Evolutionary conservation across 2,113 vertebrate species (phyloP).

Genomic region (Leptocoma aspasia): DNA sequence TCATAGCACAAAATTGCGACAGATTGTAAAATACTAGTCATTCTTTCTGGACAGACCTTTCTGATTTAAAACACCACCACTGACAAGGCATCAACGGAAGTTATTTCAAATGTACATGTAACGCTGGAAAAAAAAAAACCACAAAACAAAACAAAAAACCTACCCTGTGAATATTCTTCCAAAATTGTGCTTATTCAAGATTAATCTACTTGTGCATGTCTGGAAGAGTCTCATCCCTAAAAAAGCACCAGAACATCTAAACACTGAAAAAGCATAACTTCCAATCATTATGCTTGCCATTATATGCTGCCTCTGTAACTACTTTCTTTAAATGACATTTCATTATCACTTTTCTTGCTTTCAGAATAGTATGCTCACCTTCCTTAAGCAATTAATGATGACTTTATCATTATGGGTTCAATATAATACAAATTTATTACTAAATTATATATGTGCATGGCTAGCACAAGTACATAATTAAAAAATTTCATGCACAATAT

Average conservation of each 20-base stretch:
- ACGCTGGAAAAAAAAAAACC: fast-evolving
- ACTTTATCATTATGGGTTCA: neutral
- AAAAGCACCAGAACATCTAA: neutral
- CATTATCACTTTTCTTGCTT: neutral
- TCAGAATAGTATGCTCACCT: neutral
- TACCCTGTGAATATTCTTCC: neutral
- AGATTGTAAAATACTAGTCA: neutral
- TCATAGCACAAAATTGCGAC: neutral
- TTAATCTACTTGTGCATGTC: neutral
- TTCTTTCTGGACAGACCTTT: neutral
- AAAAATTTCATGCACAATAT: neutral
- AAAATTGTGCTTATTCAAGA: neutral
- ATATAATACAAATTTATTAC: neutral
- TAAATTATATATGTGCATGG: neutral
- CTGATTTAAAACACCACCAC: neutral
- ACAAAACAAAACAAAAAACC: neutral
- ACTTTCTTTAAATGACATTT: neutral
- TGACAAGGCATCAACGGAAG: neutral
- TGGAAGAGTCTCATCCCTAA: neutral
- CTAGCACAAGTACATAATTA: neutral
- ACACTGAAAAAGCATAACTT: neutral
- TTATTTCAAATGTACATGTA: neutral
- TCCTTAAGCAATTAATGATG: neutral
- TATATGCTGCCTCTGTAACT: neutral
- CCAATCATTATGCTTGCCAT: neutral